These are phyloP conservation scores for Quiscalus mexicanus DNA, from an alignment of 2,113 vertebrate species.

Conservation along the genomic window DNA sequence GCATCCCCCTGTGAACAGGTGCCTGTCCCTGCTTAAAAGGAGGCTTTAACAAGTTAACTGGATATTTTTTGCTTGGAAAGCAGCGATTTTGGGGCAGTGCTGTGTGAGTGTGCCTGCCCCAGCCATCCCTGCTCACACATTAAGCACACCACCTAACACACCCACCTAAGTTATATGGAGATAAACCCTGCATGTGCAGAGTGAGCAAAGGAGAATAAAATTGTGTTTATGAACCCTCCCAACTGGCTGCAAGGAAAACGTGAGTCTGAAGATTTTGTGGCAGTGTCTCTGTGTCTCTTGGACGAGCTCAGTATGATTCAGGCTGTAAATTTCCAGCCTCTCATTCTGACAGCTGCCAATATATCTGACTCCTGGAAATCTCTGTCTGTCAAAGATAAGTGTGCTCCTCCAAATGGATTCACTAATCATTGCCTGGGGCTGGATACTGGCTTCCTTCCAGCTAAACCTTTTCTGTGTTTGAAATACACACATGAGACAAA, in stretches of 20 bases:
- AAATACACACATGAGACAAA: conserved; percentile 47
- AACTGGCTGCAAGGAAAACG: not conserved
- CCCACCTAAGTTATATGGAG: not conserved
- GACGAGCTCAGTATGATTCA: not conserved
- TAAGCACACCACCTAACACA: not conserved
- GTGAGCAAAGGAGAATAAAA: not conserved
- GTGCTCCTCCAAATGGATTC: conserved; percentile 62
- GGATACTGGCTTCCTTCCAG: conserved; percentile 66
- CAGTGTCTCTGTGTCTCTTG: not conserved
- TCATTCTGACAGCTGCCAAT: conserved; percentile 63
- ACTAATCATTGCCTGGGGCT: conserved; percentile 63
- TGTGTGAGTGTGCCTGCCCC: not conserved
- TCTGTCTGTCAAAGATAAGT: conserved; percentile 71
- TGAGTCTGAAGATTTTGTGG: not conserved
- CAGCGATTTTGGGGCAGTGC: not conserved
- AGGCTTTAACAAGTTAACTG: not conserved
- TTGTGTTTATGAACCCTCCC: not conserved
- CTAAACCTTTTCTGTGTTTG: conserved; percentile 49
- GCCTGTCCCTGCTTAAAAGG: not conserved
- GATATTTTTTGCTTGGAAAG: not conserved
- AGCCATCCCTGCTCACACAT: not conserved
- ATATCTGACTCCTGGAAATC: conserved; percentile 54
- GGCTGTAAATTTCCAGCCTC: conserved; percentile 29
- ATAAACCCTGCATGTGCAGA: not conserved
- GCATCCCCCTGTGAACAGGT: accelerated